These are phyloP conservation scores for Drosophila colorata DNA, from an alignment of 2,888 invertebrate genomes.

Conservation along the genomic window DNA sequence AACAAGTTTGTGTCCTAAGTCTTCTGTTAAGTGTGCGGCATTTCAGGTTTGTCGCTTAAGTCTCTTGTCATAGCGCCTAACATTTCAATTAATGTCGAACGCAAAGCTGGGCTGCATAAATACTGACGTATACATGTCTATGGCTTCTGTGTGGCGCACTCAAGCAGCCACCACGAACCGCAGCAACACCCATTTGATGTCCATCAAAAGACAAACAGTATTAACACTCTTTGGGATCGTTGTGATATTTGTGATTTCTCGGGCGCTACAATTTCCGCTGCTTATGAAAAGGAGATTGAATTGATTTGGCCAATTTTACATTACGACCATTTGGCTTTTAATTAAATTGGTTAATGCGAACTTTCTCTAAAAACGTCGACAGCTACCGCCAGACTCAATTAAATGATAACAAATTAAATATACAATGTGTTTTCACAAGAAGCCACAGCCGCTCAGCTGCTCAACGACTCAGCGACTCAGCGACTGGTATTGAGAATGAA, in stretches of 20 bases:
- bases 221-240: slow-evolving; percentile 4
- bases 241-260: slow-evolving; percentile 9
- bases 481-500: slow-evolving; percentile 20
- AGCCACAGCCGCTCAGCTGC: slow-evolving; percentile 22
- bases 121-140: slow-evolving; percentile 11
- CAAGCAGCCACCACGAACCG: slow-evolving; percentile 3
- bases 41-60: slow-evolving; percentile 59
- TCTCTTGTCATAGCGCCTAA: slow-evolving; percentile 58
- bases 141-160: slow-evolving; percentile 50
- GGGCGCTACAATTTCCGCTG: slow-evolving; percentile 48
- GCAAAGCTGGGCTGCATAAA: neutral
- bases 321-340: slow-evolving; percentile 44
- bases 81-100: slow-evolving; percentile 66
- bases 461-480: slow-evolving; percentile 3
- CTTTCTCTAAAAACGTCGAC: slow-evolving; percentile 62
- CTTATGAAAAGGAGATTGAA: slow-evolving; percentile 45
- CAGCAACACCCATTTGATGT: slow-evolving; percentile 7
- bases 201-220: slow-evolving; percentile 7
- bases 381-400: slow-evolving; percentile 73
- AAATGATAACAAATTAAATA: slow-evolving; percentile 74
- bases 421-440: slow-evolving; percentile 32
- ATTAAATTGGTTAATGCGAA: slow-evolving; percentile 57
- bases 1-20: slow-evolving; percentile 44
- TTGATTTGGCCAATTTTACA: slow-evolving; percentile 55
- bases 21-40: slow-evolving; percentile 20